Percentiles rank a stretch among this genome's conserved stretches.
Evolutionary conservation across 1,140 invertebrate genomes (phyloP).

Genomic region (Ostrea denselamellosa): DNA sequence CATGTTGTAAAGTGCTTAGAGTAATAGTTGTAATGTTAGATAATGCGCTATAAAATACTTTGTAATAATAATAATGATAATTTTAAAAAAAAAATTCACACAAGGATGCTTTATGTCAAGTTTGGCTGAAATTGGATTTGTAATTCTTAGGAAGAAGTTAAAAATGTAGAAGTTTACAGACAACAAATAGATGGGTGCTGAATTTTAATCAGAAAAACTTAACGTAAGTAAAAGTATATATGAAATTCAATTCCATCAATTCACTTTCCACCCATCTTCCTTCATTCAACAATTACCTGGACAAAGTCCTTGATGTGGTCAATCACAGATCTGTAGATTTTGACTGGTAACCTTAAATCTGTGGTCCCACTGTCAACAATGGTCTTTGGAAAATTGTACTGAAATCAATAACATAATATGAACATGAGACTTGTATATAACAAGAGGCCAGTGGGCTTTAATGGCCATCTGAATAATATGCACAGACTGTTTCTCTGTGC

Average conservation of each 20-base stretch:
- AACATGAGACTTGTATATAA: too few species aligned
- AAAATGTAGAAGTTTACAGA: not conserved
- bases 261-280: too few species aligned
- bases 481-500: too few species aligned
- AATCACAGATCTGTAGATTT: slow-evolving; percentile 72
- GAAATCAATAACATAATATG: slow-evolving; percentile 58
- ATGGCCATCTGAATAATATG: too few species aligned
- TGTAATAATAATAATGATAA: too few species aligned
- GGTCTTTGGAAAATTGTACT: slow-evolving; percentile 79
- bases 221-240: too few species aligned
- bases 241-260: too few species aligned
- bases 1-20: too few species aligned
- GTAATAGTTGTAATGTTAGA: too few species aligned
- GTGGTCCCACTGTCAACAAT: slow-evolving; percentile 79
- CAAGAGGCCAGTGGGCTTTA: too few species aligned
- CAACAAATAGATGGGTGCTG: not conserved
- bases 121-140: not conserved
- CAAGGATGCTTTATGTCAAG: not conserved
- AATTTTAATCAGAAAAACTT: not conserved
- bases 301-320: slow-evolving; percentile 53
- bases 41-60: too few species aligned
- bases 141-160: not conserved
- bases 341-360: slow-evolving; percentile 75
- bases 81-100: too few species aligned
- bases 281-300: slow-evolving; percentile 27